A percentile compares a stretch with the other conserved stretches of the same genome.
phyloP scores from a whole-genome alignment of 2,888 invertebrate species.

The Hydropsyche betteni region DNA sequence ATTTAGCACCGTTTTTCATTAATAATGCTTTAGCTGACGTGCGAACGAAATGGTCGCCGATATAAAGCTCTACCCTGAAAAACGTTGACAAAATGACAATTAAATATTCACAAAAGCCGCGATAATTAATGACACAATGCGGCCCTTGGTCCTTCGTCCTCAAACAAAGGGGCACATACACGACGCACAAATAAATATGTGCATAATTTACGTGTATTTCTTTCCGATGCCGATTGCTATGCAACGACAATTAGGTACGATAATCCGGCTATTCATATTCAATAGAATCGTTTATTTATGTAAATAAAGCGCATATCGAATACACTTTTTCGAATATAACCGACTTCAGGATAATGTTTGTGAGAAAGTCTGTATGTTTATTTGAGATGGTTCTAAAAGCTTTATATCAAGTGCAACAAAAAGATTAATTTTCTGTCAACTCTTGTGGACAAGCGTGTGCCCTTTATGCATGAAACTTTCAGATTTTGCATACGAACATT shows the following conservation, averaged over 20 bases:
- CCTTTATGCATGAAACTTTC: slow-evolving; percentile 27
- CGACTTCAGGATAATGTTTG: no score
- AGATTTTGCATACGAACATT: slow-evolving; percentile 1
- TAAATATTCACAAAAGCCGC: slow-evolving; percentile 44
- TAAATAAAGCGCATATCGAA: no score
- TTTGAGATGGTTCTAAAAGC: not conserved
- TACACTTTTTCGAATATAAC: no score
- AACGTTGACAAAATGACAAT: slow-evolving; percentile 43
- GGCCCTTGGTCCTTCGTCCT: not conserved
- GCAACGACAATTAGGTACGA: no score
- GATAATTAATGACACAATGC: slow-evolving; percentile 37
- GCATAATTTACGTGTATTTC: not conserved
- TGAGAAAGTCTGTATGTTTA: not conserved
- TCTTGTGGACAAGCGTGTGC: slow-evolving; percentile 4
- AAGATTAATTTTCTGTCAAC: slow-evolving; percentile 29
- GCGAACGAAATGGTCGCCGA: slow-evolving; percentile 41
- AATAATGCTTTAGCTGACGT: slow-evolving; percentile 47
- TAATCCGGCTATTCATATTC: no score
- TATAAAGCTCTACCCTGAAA: slow-evolving; percentile 38
- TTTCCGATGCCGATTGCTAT: no score
- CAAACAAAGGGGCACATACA: not conserved
- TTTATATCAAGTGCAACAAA: slow-evolving; percentile 14
- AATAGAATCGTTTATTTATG: no score
- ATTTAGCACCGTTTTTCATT: slow-evolving; percentile 38
- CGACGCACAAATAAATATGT: slow-evolving; percentile 8